A percentile compares a stretch with the other conserved stretches of the same genome.
These are phyloP conservation scores for Rhynchotus rufescens DNA, from an alignment of 2,797 vertebrate genomes.

Conservation along the genomic window DNA sequence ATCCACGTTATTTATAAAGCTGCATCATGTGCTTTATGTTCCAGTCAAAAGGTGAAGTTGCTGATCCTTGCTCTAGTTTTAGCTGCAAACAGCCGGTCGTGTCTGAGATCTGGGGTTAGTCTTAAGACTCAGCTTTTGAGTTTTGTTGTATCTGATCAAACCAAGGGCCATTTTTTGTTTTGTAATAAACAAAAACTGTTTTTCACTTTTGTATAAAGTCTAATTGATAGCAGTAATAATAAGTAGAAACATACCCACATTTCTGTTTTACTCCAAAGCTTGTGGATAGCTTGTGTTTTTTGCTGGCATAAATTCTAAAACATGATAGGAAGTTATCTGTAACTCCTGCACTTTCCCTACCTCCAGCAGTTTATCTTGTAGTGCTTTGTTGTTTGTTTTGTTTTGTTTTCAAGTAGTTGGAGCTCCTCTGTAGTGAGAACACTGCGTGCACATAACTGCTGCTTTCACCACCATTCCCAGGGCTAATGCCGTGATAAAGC, in stretches of 20 bases:
- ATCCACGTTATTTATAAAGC: not conserved
- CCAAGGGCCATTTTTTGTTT: not conserved
- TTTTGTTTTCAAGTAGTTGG: conserved; percentile 34
- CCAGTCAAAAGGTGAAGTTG: not conserved
- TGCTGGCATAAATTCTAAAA: not conserved
- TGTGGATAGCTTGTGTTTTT: not conserved
- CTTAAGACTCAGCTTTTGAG: not conserved
- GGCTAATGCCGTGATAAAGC: conserved; percentile 4
- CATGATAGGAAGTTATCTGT: not conserved
- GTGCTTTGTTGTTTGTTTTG: conserved; percentile 44
- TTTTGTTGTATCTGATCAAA: not conserved
- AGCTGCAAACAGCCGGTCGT: not conserved
- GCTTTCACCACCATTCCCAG: not conserved
- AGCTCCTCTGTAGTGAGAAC: conserved; percentile 20
- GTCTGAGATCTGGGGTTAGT: not conserved
- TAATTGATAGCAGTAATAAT: not conserved
- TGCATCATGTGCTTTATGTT: not conserved
- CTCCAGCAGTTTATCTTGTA: conserved; percentile 15
- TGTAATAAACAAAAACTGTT: not conserved
- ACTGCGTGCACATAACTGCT: conserved; percentile 11
- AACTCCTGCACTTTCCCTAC: not conserved
- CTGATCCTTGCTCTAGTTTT: not conserved
- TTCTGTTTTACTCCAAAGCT: not conserved
- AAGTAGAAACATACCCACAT: not conserved
- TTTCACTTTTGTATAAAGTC: not conserved